phyloP scores from a whole-genome alignment of 2,113 vertebrate species.

The Anolis sagrei region DNA sequence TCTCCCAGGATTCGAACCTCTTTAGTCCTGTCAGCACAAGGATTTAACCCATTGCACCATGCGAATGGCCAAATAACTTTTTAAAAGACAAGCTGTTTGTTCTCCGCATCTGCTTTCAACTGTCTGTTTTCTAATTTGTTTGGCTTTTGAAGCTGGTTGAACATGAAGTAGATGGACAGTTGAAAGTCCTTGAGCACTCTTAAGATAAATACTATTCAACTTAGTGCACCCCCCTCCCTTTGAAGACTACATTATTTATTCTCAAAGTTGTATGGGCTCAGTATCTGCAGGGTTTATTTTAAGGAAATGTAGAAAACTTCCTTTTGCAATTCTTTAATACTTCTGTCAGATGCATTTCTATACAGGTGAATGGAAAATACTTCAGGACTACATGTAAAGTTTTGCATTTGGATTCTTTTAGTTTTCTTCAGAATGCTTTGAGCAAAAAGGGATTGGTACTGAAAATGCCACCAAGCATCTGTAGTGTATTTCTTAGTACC shows the following conservation, averaged over 20 bases:
- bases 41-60: too few relatives aligned
- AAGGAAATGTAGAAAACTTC: background rate
- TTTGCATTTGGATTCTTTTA: conserved; percentile 55
- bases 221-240: background rate
- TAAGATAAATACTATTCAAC: conserved; percentile 42
- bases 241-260: conserved; percentile 30
- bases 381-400: conserved; percentile 25
- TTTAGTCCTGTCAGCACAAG: too few relatives aligned
- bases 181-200: background rate
- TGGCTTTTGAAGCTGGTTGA: background rate
- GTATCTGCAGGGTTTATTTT: background rate
- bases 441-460: conserved; percentile 62
- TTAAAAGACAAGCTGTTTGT: background rate
- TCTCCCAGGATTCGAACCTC: too few relatives aligned
- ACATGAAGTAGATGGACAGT: background rate
- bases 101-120: background rate
- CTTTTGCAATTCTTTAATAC: conserved; percentile 15
- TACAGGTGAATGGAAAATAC: background rate
- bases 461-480: conserved; percentile 76
- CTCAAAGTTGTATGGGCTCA: conserved; percentile 35
- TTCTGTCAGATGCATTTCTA: conserved; percentile 10
- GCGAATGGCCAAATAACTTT: background rate
- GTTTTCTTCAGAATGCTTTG: conserved; percentile 53
- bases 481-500: conserved; percentile 64
- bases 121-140: background rate